Base-by-base conservation (phyloP, 2,113 vertebrate species). In the Nothoprocta pentlandii region DNA sequence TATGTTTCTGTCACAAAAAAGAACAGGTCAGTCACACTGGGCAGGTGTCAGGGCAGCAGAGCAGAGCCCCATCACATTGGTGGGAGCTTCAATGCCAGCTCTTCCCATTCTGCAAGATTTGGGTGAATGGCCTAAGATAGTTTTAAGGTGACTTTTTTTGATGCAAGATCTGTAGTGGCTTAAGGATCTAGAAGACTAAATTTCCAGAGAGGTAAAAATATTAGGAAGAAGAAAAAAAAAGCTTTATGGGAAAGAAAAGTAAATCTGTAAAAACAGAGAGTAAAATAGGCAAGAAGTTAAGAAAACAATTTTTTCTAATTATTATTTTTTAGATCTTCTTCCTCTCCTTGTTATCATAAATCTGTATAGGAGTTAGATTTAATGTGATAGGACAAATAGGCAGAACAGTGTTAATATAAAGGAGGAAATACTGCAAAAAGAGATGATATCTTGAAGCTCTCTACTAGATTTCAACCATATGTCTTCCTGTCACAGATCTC, bases 1-100 rank as follows among this genome's bases (percentile, higher is more conserved):
- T 23, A 3, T 51, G 6, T 61, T 54, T 93, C 25, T 36, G 6
- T 39, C 2, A 19, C 46, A 23, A 26, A 79, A 84, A 76, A 64
- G 63, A 89, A n/a, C 16, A 21, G 15, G 7, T 62, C 2, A 1
- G 26, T 66, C 61, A 58, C 23, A 47, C 7, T 3, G 30, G 39
- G 32, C 22, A 89, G n/a, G 17, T 70, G 19, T 16, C 5, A 1
- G 53, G 16, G 6, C 5, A 64, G 15, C 17, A 21, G 21, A 64
- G 15, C 17, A 21, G 21, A 4, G 9, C 34, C 21, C 7, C 12
- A 6, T 12, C 0, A 0, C 30, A 46, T 34, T 34, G 34, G 16
- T 12, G 76, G 19, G 4, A 44, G 21, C 12, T 61, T 78, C 28
- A 4, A 34, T 30, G 7, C 8, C 36, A 66, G 28, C 5, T 22